phyloP scores from a whole-genome alignment of 2,113 vertebrate species.

The Pungitius pungitius region DNA sequence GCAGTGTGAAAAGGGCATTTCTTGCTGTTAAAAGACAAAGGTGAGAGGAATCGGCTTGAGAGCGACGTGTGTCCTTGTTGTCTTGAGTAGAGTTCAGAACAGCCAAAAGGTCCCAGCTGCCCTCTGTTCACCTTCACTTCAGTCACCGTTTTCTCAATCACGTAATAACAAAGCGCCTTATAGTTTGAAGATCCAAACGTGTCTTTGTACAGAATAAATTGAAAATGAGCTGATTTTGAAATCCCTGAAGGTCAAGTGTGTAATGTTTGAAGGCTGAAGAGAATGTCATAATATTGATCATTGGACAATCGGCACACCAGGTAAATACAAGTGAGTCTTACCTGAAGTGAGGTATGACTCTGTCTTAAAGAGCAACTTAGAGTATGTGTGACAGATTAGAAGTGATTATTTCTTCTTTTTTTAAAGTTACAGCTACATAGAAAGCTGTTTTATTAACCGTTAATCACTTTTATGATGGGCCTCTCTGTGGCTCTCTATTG shows the following conservation, averaged over 20 bases:
- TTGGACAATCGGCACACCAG: conserved; percentile 15
- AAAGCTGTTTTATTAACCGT: background rate
- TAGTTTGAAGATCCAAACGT: background rate
- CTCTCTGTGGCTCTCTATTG: conserved; percentile 34
- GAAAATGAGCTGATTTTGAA: conserved; percentile 30
- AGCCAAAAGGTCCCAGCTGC: conserved; percentile 25
- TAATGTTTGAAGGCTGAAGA: conserved; percentile 17
- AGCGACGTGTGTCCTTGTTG: conserved; percentile 5
- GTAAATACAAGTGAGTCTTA: background rate
- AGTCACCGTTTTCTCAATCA: conserved; percentile 3
- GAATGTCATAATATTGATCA: conserved; percentile 1
- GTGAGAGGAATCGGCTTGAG: conserved; percentile 26
- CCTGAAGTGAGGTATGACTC: background rate
- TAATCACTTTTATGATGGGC: background rate
- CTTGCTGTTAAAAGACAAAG: conserved; percentile 19
- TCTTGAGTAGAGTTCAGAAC: conserved; percentile 18
- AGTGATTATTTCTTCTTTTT: background rate
- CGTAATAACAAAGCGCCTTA: too few species aligned
- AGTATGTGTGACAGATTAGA: background rate
- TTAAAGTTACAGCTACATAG: background rate
- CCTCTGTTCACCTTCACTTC: conserved; percentile 18
- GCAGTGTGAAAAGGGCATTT: conserved; percentile 40
- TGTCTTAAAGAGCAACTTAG: conserved; percentile 32
- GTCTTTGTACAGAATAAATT: conserved; percentile 4
- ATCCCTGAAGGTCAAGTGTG: conserved; percentile 21